These are phyloP conservation scores for Eriocheir sinensis DNA, from an alignment of 1,140 invertebrate genomes.

Conservation along the genomic window DNA sequence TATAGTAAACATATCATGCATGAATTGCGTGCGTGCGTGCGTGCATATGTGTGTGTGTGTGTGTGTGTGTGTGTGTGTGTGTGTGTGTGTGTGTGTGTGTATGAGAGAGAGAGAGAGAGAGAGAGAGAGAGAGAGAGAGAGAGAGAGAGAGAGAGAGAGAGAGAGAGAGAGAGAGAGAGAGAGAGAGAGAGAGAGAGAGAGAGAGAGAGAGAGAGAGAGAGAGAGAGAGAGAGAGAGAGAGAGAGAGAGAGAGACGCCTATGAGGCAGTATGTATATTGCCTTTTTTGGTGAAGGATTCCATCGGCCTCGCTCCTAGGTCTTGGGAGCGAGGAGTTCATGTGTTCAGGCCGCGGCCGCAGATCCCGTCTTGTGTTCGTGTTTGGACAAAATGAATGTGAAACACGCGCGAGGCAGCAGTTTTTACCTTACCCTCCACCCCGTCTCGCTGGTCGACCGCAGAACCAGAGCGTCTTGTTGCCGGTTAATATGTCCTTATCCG, in stretches of 20 bases:
- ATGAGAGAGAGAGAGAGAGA: no score
- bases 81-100: neutral
- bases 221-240: conserved; percentile 38
- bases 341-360: neutral
- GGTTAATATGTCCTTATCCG: neutral
- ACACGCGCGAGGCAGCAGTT: neutral
- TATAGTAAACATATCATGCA: neutral
- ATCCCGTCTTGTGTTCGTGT: neutral
- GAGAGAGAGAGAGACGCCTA: conserved; percentile 30
- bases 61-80: conserved; percentile 9
- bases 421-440: neutral
- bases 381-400: neutral
- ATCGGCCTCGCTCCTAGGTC: neutral
- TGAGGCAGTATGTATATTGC: neutral
- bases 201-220: neutral
- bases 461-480: neutral
- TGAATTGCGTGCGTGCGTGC: neutral
- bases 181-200: conserved; percentile 46
- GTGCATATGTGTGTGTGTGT: neutral
- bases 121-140: neutral
- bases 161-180: conserved; percentile 17
- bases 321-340: neutral
- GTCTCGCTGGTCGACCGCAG: neutral
- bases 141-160: no score
- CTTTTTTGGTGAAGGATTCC: neutral